A percentile compares a stretch with the other conserved stretches of the same genome.
Conservation (phyloP, 2,113 vertebrate genomes). For the Tinamus guttatus region DNA sequence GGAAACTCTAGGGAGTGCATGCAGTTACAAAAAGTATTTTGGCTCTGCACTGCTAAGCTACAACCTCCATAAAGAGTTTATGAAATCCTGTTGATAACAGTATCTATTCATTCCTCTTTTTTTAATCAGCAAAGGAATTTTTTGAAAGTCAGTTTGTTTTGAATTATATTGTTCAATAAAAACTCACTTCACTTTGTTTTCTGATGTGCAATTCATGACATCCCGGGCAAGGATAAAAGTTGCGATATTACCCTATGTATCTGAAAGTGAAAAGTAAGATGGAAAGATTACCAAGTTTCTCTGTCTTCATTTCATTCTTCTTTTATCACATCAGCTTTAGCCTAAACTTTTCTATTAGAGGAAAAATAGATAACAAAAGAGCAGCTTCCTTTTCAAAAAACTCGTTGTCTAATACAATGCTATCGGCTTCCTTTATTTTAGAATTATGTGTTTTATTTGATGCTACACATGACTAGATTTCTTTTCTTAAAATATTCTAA, state of each 20-base stretch:
- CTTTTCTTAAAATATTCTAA: slow-evolving; percentile 15
- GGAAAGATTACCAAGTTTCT: slow-evolving; percentile 10
- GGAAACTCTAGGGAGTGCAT: neutral
- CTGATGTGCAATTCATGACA: neutral
- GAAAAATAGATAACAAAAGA: slow-evolving; percentile 35
- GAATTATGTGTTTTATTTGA: slow-evolving; percentile 10
- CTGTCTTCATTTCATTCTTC: neutral
- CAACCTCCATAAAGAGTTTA: neutral
- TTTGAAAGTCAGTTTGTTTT: neutral
- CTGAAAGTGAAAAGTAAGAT: neutral
- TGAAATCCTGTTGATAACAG: neutral
- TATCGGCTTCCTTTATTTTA: slow-evolving; percentile 22
- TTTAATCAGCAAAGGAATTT: neutral
- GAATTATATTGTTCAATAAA: neutral
- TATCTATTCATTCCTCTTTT: neutral
- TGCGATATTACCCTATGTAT: neutral
- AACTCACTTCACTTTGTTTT: neutral
- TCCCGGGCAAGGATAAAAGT: neutral
- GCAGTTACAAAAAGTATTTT: neutral
- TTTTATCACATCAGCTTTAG: slow-evolving; percentile 3
- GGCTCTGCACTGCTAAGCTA: fast-evolving
- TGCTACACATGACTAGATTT: neutral
- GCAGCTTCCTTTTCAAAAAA: neutral
- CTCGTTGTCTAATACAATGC: slow-evolving; percentile 34
- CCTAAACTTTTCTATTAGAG: slow-evolving; percentile 11